Evolutionary conservation across 2,888 invertebrate species (phyloP), one percentile per base, ranked within the genome.

Genomic region (Eristalinus aeneus): DNA sequence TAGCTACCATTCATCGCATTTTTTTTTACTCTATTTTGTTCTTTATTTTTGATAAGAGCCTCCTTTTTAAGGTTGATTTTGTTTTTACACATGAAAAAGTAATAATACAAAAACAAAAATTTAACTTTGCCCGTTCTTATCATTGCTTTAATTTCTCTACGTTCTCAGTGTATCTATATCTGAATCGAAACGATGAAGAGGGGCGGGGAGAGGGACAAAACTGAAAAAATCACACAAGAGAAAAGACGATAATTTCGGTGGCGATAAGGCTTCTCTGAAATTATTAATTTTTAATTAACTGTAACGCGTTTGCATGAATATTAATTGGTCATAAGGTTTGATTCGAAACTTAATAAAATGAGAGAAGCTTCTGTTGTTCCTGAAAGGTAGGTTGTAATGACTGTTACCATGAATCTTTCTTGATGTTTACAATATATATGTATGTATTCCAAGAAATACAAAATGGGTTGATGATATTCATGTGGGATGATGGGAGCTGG

Each of bases 211-310:
- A 11, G 16, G 20, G 34, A 64, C 36, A 68, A 77, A 77, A 46
- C 65, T 65, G n/a, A n/a, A 63, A 69, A 74, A 64, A 74, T 64
- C 34, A 74, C 36, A 74, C 64, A 64, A 64, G 56, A 56, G 73
- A n/a, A 53, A 71, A 16, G 36, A 69, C 64, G 71, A 84, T 76
- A 80, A 85, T 69, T 65, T 63, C 60, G 12, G 23, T 60, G n/a
- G 34, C 72, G 84, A 85, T 85, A 85, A 80, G 80, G 76, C 16
- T 63, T 75, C 74, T 56, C 36, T 56, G 58, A 72, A 56, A 63
- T 72, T 83, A 78, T 71, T 77, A 71, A 67, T 79, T 83, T 83
- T 74, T 77, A 78, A 74, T 87, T 87, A 76, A 76, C 75, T 34
- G 46, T 72, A 85, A 46, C 80, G 61, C 54, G 56, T 61, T 67